phyloP scores from a whole-genome alignment of 1,140 invertebrate genomes.

The Mercenaria mercenaria region DNA sequence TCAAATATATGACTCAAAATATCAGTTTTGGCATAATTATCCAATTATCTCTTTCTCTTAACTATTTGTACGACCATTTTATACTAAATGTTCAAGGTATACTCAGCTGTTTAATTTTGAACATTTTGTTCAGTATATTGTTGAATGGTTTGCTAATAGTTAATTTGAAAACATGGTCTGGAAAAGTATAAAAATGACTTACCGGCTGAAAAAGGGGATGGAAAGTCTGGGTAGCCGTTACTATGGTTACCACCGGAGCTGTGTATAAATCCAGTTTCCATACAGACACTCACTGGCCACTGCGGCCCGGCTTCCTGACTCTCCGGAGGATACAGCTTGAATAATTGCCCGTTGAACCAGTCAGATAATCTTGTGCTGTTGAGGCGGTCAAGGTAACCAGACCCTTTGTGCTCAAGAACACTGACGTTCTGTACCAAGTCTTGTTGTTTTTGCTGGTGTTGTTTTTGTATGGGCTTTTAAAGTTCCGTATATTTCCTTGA shows the following conservation, averaged over 20 bases:
- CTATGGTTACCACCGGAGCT: neutral
- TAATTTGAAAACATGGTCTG: too few relatives aligned
- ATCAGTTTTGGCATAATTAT: too few relatives aligned
- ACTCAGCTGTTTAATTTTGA: too few relatives aligned
- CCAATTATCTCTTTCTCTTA: too few relatives aligned
- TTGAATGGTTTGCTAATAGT: too few relatives aligned
- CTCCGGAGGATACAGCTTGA: constrained; percentile 42
- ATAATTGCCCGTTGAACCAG: neutral
- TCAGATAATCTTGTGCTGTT: neutral
- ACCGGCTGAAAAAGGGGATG: constrained; percentile 1
- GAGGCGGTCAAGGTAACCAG: too few relatives aligned
- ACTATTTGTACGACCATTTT: too few relatives aligned
- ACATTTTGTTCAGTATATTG: too few relatives aligned
- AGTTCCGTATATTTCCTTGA: too few relatives aligned
- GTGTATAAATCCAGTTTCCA: constrained; percentile 14
- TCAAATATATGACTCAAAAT: too few relatives aligned
- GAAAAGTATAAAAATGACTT: neutral
- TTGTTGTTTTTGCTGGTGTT: neutral
- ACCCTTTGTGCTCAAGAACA: neutral
- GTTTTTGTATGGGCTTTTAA: too few relatives aligned
- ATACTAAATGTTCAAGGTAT: too few relatives aligned
- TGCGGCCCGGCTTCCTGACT: constrained; percentile 22
- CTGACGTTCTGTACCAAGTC: neutral
- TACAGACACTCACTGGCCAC: constrained; percentile 23
- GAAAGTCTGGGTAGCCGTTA: constrained; percentile 12